Base-by-base conservation (phyloP, 2,113 vertebrate species). In the Antechinus flavipes region DNA sequence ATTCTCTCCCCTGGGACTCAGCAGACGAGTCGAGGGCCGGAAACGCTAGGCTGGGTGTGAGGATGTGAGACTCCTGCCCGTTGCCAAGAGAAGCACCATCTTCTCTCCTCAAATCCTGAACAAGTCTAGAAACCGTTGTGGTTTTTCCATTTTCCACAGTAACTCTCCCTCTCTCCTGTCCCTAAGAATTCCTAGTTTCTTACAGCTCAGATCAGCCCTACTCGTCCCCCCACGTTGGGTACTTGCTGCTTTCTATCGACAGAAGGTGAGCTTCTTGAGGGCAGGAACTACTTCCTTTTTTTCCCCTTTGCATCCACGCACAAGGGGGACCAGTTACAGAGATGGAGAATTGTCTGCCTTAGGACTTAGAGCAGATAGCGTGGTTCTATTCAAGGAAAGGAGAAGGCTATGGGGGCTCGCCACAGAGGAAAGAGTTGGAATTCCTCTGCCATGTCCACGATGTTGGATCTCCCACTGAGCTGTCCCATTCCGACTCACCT, bases 21-120 rank as follows among this genome's bases (percentile, higher is more conserved):
- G 0, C 0, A 25, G 47, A 52, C 6, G 27, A 0, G 5, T 0
- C 47, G 46, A n/a, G 61, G 30, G 35, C 35, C 6, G 0, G 30
- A 19, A 16, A 68, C 3, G n/a, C 76, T 1, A 3, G n/a, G 90
- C 49, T 2, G 0, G 35, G 6, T 6, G 54, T 91, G 50, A 10
- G 56, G 56, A 50, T 25, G 35, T 0, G 93, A 54, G 50, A 11
- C 2, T 7, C 14, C 5, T 7, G 8, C 91, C 58, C 76, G 26
- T 4, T 30, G 61, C 35, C 5, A 8, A 84, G 35, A 0, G 16
- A 84, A 84, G 16, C 6, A 35, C n/a, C 35, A 42, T 42, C 35
- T 6, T 84, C 22, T 76, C 35, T n/a, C 35, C 16, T 2, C 35
- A n/a, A 76, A 76, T 84, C 68, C 6, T 6, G 12, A 61, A 30